Conservation (phyloP, 1,140 invertebrate species). For the Zeugodacus cucurbitae region DNA sequence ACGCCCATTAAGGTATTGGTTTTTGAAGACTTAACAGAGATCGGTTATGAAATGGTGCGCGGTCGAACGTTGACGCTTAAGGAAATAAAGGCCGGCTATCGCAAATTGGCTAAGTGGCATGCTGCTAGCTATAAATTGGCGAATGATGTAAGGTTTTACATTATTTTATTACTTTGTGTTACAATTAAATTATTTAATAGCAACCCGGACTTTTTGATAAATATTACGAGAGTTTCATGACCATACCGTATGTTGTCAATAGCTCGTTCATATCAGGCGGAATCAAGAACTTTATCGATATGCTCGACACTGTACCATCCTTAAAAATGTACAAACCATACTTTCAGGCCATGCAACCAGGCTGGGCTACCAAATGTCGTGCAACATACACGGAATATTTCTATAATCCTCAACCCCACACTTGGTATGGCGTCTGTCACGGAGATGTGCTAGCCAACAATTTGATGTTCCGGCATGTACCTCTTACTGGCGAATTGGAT, state of each 20-base stretch:
- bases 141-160: neutral
- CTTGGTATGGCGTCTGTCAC: slow-evolving; percentile 36
- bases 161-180: neutral
- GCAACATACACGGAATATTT: slow-evolving; percentile 43
- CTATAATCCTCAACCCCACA: slow-evolving; percentile 22
- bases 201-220: slow-evolving; percentile 42
- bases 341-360: slow-evolving; percentile 39
- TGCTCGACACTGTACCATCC: slow-evolving; percentile 38
- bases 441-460: slow-evolving; percentile 45
- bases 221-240: slow-evolving; percentile 42
- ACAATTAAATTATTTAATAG: neutral
- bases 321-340: slow-evolving; percentile 43
- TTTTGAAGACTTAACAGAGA: slow-evolving; percentile 30
- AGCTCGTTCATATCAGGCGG: slow-evolving; percentile 24
- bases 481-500: neutral
- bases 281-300: slow-evolving; percentile 32
- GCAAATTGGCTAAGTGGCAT: slow-evolving; percentile 41
- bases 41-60: neutral
- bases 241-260: slow-evolving; percentile 43
- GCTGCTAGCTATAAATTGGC: slow-evolving; percentile 39
- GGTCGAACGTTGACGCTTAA: neutral
- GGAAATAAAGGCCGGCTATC: neutral
- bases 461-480: slow-evolving; percentile 46
- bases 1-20: neutral
- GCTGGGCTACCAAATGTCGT: slow-evolving; percentile 25